These are phyloP conservation scores for Natrix natrix DNA, from an alignment of 2,797 vertebrate species.

Conservation along the genomic window DNA sequence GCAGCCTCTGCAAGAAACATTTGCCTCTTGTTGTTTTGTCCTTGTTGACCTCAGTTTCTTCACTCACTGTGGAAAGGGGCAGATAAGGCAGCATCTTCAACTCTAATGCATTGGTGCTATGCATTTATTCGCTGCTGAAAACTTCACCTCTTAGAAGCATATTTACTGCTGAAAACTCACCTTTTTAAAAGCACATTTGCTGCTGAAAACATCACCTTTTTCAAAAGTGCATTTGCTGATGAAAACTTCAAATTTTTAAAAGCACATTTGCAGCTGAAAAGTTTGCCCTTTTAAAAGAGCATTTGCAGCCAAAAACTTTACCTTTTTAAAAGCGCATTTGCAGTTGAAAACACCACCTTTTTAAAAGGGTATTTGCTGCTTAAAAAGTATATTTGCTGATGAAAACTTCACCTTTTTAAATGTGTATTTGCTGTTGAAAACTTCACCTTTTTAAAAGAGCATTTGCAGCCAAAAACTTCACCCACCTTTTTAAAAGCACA, in stretches of 20 bases:
- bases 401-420: too few relatives aligned
- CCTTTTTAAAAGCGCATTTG: too few relatives aligned
- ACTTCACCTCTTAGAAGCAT: not conserved
- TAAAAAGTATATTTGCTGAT: too few relatives aligned
- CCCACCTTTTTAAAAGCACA: not conserved
- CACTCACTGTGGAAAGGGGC: too few relatives aligned
- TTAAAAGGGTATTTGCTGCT: not conserved
- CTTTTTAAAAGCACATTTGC: not conserved
- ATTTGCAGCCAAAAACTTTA: not conserved
- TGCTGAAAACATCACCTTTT: not conserved
- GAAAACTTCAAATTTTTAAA: not conserved
- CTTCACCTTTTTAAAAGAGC: not conserved
- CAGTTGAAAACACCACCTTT: not conserved
- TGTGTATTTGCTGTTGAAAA: not conserved
- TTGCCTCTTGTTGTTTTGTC: constrained; percentile 9
- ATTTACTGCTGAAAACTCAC: not conserved
- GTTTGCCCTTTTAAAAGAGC: not conserved
- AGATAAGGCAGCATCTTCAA: not conserved
- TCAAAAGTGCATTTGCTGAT: too few relatives aligned
- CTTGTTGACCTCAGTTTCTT: constrained; percentile 19
- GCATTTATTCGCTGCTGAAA: not conserved
- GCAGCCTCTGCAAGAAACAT: not conserved
- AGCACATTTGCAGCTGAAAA: not conserved
- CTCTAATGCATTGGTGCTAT: not conserved
- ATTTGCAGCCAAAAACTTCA: not conserved